Percentiles rank a stretch among this genome's conserved stretches.
These are phyloP conservation scores for Ariolimax columbianus DNA, from an alignment of 2,888 invertebrate species.

Conservation along the genomic window DNA sequence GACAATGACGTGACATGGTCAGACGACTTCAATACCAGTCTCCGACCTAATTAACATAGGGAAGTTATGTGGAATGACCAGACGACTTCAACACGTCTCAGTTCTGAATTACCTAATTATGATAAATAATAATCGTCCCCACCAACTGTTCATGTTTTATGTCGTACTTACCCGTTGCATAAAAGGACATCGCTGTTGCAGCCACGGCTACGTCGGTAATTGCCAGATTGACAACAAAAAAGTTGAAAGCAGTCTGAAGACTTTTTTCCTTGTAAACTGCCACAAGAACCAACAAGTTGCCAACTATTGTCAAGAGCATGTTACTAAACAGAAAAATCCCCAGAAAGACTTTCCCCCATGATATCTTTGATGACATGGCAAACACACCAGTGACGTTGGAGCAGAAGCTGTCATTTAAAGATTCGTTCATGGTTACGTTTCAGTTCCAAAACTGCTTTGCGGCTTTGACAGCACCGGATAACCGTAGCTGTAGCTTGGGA, in stretches of 20 bases:
- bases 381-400: not conserved
- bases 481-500: too few relatives aligned
- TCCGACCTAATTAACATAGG: too few relatives aligned
- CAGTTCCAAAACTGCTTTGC: not conserved
- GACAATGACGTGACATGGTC: too few relatives aligned
- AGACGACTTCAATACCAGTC: too few relatives aligned
- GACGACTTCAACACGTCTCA: too few relatives aligned
- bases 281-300: constrained; percentile 74
- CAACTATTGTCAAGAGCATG: constrained; percentile 66
- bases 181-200: constrained; percentile 75
- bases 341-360: constrained; percentile 46
- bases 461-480: too few relatives aligned
- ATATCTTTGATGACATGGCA: not conserved
- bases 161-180: constrained; percentile 58
- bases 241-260: constrained; percentile 76
- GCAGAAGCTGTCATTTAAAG: not conserved
- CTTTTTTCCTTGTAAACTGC: constrained; percentile 72
- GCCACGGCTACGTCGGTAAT: constrained; percentile 75
- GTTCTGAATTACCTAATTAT: too few relatives aligned
- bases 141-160: too few relatives aligned
- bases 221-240: constrained; percentile 66
- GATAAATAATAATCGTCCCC: too few relatives aligned
- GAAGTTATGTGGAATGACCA: too few relatives aligned
- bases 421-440: not conserved
- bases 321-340: constrained; percentile 63